Base-by-base conservation (phyloP, 2,797 vertebrate genomes). In the Trachurus trachurus region DNA sequence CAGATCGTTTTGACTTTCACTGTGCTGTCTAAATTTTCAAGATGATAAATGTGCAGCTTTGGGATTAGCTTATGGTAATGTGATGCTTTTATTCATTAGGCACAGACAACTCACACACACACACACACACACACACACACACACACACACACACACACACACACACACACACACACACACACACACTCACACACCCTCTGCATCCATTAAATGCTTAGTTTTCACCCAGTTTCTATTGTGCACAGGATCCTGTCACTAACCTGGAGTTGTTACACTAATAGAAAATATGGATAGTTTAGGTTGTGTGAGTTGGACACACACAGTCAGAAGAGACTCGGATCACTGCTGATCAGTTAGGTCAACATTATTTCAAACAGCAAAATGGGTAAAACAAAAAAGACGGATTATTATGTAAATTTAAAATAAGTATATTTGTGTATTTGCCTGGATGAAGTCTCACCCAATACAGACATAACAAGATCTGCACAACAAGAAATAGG, bases 41-140 rank as follows among this genome's bases (percentile, higher is more conserved):
- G 64, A 81, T 82, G 78, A 88, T 85, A 74, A 85, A 88, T 81
- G 80, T 47, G 72, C 76, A 52, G 73, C 76, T 70, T 71, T 66
- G 29, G 75, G 71, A 86, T 85, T 60, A 83, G 65, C 37, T 80
- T 59, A 77, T 53, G 80, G 56, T 68, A 74, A 81, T 76, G 82
- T 44, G 45, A 19, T 12, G 15, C 52, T 74, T 86, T 58, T 64
- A 76, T 83, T 85, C 65, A 87, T 80, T 57, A 60, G 37, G 21
- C 34, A 52, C 31, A 40, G 45, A 66, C 54, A 60, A 64, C 66
- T 40, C 58, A 56, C 53, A 47, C 49, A 39, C 37, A 10, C 66
- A 44, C 58, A 56, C 53, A 47, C 49, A 64, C 66, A 44, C 58
- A 56, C 53, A 11, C 17, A 44, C 9, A 11, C 17, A 44, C 9